phyloP scores from a whole-genome alignment of 2,113 vertebrate species.

The Monarcha castaneiventris region DNA sequence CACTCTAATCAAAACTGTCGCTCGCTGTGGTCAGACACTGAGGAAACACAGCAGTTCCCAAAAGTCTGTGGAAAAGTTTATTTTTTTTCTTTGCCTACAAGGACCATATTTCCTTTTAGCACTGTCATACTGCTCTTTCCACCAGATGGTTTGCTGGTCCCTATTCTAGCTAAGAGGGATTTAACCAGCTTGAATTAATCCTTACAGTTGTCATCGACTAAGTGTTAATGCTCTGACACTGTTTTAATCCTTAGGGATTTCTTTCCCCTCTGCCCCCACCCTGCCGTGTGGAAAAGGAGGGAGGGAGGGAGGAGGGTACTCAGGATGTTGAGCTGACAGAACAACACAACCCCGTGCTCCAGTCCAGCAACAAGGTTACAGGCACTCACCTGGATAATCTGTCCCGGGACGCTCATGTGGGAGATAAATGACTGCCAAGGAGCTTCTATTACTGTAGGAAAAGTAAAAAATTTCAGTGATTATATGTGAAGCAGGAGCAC shows the following conservation, averaged over 20 bases:
- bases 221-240: constrained; percentile 43
- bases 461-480: not conserved
- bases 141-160: constrained; percentile 60
- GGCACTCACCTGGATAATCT: not conserved
- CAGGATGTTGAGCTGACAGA: not conserved
- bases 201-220: constrained; percentile 47
- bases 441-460: not conserved
- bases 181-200: constrained; percentile 64
- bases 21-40: not conserved
- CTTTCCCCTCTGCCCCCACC: not conserved
- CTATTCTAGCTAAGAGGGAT: constrained; percentile 58
- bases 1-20: not conserved
- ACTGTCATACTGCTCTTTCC: constrained; percentile 7
- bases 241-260: constrained; percentile 27
- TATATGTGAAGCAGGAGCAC: not conserved
- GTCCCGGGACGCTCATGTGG: not conserved
- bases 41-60: not conserved
- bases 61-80: not conserved
- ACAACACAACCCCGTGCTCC: rapidly evolving
- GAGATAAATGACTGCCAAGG: not conserved
- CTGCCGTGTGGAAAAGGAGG: not conserved
- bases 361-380: not conserved
- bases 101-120: constrained; percentile 15
- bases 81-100: constrained; percentile 13
- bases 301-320: not conserved